Evolutionary conservation across 1,140 invertebrate genomes (phyloP).

Genomic region (Anastrepha ludens): DNA sequence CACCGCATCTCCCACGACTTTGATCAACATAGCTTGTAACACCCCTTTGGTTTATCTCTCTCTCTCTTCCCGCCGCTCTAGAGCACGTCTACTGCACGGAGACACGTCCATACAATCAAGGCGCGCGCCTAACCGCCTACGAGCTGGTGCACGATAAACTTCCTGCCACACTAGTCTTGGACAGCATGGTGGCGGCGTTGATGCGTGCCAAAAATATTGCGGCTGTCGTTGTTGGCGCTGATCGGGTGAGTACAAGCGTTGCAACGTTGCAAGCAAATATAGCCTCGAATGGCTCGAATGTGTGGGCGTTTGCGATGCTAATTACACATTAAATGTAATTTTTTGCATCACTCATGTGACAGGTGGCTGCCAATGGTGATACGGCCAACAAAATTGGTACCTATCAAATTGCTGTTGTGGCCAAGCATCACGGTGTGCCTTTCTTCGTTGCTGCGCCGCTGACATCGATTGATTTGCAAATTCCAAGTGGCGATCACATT

Average conservation of each 20-base stretch:
- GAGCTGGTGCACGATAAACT: slow-evolving; percentile 96
- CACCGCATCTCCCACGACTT: background rate
- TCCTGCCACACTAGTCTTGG: slow-evolving; percentile 93
- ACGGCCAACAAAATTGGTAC: slow-evolving; percentile 99
- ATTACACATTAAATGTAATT: slow-evolving; percentile 35
- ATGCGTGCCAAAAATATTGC: slow-evolving; percentile 88
- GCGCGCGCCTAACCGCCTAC: slow-evolving; percentile 94
- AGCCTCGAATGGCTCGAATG: slow-evolving; percentile 52
- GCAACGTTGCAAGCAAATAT: background rate
- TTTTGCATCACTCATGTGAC: background rate
- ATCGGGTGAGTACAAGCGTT: slow-evolving; percentile 80
- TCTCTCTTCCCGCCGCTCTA: slow-evolving; percentile 72
- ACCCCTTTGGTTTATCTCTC: background rate
- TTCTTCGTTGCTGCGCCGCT: slow-evolving; percentile 97
- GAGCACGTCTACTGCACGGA: slow-evolving; percentile 96
- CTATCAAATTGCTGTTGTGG: slow-evolving; percentile 95
- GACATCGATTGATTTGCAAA: slow-evolving; percentile 91
- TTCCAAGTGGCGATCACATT: slow-evolving; percentile 89
- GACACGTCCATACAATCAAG: slow-evolving; percentile 98
- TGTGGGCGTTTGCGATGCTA: slow-evolving; percentile 28
- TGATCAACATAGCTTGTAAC: background rate
- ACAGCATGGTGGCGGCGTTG: slow-evolving; percentile 94
- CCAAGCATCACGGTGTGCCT: slow-evolving; percentile 92
- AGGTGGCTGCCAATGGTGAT: slow-evolving; percentile 95
- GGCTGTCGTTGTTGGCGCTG: slow-evolving; percentile 91